phyloP scores from a whole-genome alignment of 2,797 vertebrate genomes.

The Malurus leucopterus region DNA sequence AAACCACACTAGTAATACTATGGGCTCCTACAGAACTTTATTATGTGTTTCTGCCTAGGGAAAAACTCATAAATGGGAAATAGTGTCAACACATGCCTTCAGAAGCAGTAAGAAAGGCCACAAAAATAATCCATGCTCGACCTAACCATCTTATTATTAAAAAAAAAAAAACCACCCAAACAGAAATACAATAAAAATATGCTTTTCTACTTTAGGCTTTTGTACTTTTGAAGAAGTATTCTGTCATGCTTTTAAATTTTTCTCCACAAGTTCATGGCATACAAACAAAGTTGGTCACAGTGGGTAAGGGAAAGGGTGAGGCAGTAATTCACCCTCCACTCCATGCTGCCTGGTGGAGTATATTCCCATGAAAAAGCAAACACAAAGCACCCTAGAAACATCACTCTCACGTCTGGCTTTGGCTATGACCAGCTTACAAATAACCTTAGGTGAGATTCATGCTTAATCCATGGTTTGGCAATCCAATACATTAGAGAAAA shows the following conservation, averaged over 20 bases:
- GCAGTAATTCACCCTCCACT: not conserved
- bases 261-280: not conserved
- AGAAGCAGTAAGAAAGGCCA: not conserved
- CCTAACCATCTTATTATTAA: not conserved
- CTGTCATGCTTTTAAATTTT: not conserved
- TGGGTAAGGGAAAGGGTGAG: not conserved
- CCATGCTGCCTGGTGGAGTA: not conserved
- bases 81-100: not conserved
- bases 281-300: not conserved
- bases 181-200: not conserved
- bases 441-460: not conserved
- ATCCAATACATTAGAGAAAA: not conserved
- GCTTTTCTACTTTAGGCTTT: not conserved
- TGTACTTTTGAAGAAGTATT: not conserved
- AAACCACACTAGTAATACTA: not conserved
- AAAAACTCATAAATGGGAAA: not conserved
- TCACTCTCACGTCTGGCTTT: not conserved
- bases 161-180: not conserved
- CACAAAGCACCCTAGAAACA: not conserved
- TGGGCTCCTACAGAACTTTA: rapidly evolving
- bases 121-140: not conserved
- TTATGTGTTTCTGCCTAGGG: not conserved
- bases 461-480: not conserved
- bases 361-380: not conserved
- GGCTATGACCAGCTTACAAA: not conserved